These are phyloP conservation scores for Chloroceryle aenea DNA, from an alignment of 2,113 vertebrate species.

Conservation along the genomic window DNA sequence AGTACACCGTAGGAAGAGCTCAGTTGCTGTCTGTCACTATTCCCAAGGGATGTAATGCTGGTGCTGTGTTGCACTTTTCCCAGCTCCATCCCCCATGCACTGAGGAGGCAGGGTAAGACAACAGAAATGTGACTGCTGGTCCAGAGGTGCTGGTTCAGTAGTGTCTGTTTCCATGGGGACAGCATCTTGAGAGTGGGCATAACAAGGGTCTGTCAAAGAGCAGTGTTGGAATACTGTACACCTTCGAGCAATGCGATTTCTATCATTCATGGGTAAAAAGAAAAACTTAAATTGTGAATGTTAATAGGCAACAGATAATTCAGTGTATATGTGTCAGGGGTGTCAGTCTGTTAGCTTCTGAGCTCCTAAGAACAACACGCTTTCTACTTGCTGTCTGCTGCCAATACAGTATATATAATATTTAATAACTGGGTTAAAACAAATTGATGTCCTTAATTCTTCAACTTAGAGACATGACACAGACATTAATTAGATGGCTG, in stretches of 20 bases:
- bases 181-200: neutral
- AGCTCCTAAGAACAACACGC: neutral
- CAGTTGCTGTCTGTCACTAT: accelerated
- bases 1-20: accelerated
- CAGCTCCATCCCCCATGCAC: neutral
- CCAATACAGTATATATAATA: neutral
- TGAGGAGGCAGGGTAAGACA: neutral
- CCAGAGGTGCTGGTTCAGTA: neutral
- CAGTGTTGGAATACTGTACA: neutral
- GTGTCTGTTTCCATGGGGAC: neutral
- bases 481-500: accelerated
- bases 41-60: neutral
- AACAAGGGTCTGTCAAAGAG: neutral
- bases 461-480: neutral
- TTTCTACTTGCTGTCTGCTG: neutral
- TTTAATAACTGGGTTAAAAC: neutral
- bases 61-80: neutral
- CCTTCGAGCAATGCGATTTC: neutral
- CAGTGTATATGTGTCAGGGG: accelerated
- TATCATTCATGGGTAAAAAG: neutral
- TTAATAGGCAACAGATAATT: neutral
- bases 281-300: neutral
- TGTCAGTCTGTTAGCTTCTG: neutral
- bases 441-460: neutral
- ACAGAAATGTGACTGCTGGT: neutral